These are phyloP conservation scores for Heliocidaris tuberculata DNA, from an alignment of 35 echinoderm and acorn worm genomes.

Conservation along the genomic window DNA sequence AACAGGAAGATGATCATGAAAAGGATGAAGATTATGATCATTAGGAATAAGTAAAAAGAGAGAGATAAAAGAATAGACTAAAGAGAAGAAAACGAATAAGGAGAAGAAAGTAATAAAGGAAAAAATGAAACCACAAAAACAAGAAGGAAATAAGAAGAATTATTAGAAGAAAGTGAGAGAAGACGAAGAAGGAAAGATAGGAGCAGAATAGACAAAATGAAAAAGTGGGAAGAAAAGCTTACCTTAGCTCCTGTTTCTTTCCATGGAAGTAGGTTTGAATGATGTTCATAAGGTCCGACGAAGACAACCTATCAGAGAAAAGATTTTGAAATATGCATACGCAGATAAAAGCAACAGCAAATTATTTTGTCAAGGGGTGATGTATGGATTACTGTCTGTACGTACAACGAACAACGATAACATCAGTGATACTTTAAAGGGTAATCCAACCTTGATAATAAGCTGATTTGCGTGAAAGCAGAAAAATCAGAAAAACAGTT, in stretches of 20 bases:
- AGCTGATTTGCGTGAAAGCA: no score
- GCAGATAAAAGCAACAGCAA: no score
- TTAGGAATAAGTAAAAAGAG: no score
- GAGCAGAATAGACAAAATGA: not conserved
- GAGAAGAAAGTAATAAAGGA: no score
- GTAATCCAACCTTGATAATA: no score
- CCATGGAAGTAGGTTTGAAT: constrained; percentile 97
- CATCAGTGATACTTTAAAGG: no score
- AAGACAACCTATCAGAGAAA: constrained; percentile 74
- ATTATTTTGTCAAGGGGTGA: no score
- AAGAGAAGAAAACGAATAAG: no score
- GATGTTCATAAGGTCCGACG: constrained; percentile 95
- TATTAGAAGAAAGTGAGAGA: not conserved
- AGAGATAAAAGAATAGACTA: no score
- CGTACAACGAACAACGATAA: no score
- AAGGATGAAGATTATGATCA: not conserved
- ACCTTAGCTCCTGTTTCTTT: constrained; percentile 93
- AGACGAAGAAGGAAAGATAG: not conserved
- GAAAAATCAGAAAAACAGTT: no score
- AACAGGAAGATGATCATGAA: not conserved
- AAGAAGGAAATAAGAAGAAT: not conserved
- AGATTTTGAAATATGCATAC: not conserved
- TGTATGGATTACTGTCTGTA: no score
- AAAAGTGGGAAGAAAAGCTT: not conserved
- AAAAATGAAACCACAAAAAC: not conserved